These are phyloP conservation scores for Popillia japonica DNA, from an alignment of 1,140 invertebrate species.

Conservation along the genomic window DNA sequence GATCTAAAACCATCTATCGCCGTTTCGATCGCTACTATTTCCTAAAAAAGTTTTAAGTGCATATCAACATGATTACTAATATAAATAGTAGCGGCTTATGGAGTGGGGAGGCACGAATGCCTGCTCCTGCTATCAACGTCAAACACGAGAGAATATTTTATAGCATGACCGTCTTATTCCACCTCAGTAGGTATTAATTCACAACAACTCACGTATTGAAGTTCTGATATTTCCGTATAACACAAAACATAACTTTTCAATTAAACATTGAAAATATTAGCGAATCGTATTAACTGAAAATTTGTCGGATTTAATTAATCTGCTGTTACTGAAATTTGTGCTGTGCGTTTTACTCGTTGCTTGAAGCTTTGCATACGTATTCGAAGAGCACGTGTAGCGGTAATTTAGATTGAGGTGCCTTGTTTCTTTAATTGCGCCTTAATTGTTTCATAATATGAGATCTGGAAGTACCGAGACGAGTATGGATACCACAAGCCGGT, in stretches of 20 bases:
- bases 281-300: not conserved
- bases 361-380: not conserved
- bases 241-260: not conserved
- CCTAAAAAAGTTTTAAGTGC: slow-evolving; percentile 34
- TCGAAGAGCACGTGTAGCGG: slow-evolving; percentile 14
- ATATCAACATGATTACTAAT: slow-evolving; percentile 29
- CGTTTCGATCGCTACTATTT: not conserved
- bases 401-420: not conserved
- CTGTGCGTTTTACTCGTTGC: not conserved
- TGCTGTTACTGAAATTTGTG: not conserved
- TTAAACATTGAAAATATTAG: not conserved
- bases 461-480: not conserved
- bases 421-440: not conserved
- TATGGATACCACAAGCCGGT: slow-evolving; percentile 4
- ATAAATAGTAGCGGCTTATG: slow-evolving; percentile 17
- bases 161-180: slow-evolving; percentile 31
- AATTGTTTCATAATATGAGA: slow-evolving; percentile 10
- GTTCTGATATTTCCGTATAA: not conserved
- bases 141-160: slow-evolving; percentile 35
- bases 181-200: slow-evolving; percentile 25
- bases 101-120: slow-evolving; percentile 31
- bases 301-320: not conserved
- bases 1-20: not conserved
- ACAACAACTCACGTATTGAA: slow-evolving; percentile 24
- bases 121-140: slow-evolving; percentile 30